phyloP scores from a whole-genome alignment of 2,888 invertebrate species.

The Agonopterix alstromeriana region DNA sequence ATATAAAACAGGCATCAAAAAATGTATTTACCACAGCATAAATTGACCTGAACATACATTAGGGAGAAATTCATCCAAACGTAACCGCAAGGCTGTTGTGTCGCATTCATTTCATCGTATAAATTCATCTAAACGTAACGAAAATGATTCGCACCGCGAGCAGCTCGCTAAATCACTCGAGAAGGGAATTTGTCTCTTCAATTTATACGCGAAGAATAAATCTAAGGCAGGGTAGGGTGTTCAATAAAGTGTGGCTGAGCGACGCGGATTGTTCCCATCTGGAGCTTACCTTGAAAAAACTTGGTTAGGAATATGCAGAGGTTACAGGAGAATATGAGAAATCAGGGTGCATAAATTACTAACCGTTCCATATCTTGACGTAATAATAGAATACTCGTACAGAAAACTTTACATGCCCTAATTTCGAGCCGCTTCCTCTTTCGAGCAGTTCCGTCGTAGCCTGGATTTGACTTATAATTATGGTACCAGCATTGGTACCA shows the following conservation, averaged over 20 bases:
- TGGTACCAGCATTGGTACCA: no score
- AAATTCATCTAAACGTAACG: conserved; percentile 18
- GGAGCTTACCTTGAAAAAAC: no score
- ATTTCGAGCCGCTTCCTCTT: no score
- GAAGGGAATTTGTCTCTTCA: conserved; percentile 51
- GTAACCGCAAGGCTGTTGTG: neutral
- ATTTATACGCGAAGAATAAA: conserved; percentile 57
- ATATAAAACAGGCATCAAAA: no score
- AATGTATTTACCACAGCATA: neutral
- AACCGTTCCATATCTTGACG: no score
- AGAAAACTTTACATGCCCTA: no score
- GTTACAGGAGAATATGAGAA: no score
- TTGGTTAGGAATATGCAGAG: no score
- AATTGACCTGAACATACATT: neutral
- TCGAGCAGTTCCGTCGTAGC: no score
- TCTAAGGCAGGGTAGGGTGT: conserved; percentile 31
- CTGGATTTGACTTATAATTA: no score
- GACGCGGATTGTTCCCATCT: conserved; percentile 1
- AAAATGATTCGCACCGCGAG: conserved; percentile 21
- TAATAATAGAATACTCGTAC: no score
- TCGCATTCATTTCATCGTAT: neutral
- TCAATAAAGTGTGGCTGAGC: conserved; percentile 22
- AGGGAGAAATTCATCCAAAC: neutral
- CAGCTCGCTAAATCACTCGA: conserved; percentile 41
- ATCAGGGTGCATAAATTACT: no score